Evolutionary conservation across 2,113 vertebrate genomes (phyloP).

Genomic region (Gallinago jamesoni): DNA sequence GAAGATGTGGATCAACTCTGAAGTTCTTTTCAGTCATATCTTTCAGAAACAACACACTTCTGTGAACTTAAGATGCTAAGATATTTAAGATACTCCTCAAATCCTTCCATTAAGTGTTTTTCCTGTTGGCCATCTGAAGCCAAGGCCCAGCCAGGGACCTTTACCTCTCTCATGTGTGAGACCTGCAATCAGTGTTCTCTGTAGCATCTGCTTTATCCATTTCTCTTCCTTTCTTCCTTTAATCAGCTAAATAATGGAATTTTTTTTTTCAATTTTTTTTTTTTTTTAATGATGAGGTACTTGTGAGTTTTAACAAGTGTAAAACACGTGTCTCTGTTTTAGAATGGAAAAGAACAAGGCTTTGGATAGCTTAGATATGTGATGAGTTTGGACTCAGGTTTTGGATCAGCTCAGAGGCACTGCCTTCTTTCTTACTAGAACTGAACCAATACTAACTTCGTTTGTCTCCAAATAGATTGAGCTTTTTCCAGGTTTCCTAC

Average conservation of each 20-base stretch:
- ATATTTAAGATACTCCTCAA: neutral
- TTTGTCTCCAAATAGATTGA: neutral
- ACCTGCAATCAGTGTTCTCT: neutral
- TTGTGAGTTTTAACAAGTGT: neutral
- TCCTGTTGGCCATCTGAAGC: neutral
- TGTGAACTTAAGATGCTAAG: neutral
- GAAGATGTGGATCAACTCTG: neutral
- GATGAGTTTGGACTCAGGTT: neutral
- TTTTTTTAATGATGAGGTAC: neutral
- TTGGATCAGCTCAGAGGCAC: neutral
- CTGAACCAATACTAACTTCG: neutral
- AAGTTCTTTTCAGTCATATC: neutral
- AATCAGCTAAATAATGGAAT: neutral
- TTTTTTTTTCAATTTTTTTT: neutral
- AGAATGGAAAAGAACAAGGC: neutral
- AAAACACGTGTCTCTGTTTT: neutral
- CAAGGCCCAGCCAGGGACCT: neutral
- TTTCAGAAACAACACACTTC: neutral
- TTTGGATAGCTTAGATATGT: neutral
- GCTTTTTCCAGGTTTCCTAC: neutral
- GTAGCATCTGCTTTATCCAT: neutral
- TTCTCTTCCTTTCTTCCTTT: neutral
- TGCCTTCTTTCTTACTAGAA: neutral
- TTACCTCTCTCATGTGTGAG: neutral
- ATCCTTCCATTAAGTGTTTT: neutral